These are phyloP conservation scores for Drosophila monieri DNA, from an alignment of 2,888 invertebrate species.

Conservation along the genomic window DNA sequence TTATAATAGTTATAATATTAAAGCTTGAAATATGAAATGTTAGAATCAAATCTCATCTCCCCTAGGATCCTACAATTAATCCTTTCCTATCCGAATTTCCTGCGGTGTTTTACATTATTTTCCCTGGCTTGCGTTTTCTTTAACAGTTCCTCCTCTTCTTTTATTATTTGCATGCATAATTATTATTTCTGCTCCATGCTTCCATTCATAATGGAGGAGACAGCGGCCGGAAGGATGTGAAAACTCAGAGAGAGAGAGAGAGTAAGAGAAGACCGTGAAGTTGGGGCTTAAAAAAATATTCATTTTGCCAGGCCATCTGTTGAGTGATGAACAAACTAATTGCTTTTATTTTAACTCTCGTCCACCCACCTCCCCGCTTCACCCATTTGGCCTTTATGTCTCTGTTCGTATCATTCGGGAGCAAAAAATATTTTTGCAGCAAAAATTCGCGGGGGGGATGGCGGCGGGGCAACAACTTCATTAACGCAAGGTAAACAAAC, in stretches of 20 bases:
- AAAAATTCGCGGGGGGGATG: constrained; percentile 53
- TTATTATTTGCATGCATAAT: constrained; percentile 65
- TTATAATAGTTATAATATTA: background rate
- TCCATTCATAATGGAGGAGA: constrained; percentile 52
- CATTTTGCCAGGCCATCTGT: constrained; percentile 74
- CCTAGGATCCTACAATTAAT: background rate
- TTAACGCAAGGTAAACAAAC: constrained; percentile 76
- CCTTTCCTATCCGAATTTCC: constrained; percentile 26
- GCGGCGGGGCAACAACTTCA: constrained; percentile 72
- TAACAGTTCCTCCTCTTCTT: constrained; percentile 28
- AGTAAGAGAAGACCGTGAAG: constrained; percentile 3
- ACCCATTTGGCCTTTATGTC: constrained; percentile 6
- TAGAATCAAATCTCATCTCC: background rate
- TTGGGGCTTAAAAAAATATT: constrained; percentile 60
- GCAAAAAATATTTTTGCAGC: constrained; percentile 52
- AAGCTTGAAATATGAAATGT: background rate
- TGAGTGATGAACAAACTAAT: constrained; percentile 81
- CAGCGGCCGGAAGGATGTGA: background rate
- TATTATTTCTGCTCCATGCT: constrained; percentile 57
- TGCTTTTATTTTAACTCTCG: constrained; percentile 70
- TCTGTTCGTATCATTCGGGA: constrained; percentile 33
- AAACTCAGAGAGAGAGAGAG: constrained; percentile 2
- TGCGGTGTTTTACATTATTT: constrained; percentile 61
- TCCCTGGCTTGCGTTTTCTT: constrained; percentile 38
- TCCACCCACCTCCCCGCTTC: background rate